Conservation (phyloP, 2,797 vertebrate species). For the Nyctibius grandis region DNA sequence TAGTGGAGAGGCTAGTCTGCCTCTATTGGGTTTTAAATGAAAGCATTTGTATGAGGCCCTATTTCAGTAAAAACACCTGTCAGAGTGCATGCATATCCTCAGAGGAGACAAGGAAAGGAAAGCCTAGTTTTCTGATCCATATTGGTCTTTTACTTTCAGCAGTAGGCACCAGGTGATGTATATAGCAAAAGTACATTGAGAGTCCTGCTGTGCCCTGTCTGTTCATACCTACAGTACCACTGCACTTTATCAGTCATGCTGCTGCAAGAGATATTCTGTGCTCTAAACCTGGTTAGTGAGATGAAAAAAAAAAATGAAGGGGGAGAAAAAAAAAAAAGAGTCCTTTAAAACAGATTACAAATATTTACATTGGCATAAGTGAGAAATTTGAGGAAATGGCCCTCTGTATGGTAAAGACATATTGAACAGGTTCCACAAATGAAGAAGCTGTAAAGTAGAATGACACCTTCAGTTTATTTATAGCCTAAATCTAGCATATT, state of each 20-base stretch:
- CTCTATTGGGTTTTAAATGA: background rate
- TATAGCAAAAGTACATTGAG: background rate
- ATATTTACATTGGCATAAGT: background rate
- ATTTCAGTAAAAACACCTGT: background rate
- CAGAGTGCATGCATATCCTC: background rate
- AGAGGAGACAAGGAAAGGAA: background rate
- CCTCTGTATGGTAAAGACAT: background rate
- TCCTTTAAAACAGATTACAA: background rate
- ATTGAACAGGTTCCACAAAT: background rate
- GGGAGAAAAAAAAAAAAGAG: too few species aligned
- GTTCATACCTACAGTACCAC: background rate
- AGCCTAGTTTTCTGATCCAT: background rate
- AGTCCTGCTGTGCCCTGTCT: background rate
- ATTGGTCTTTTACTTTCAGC: background rate
- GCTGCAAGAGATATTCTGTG: background rate
- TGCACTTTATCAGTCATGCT: background rate
- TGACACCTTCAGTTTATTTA: constrained; percentile 29
- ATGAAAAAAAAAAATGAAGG: background rate
- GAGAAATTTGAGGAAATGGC: constrained; percentile 3
- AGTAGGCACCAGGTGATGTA: background rate
- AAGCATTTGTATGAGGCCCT: background rate
- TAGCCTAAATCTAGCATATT: background rate
- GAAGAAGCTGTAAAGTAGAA: constrained; percentile 7
- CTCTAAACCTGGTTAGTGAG: background rate
- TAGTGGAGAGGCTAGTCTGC: background rate